Conservation (phyloP, 2,888 invertebrate species). For the Hydroisotoma schaefferi region DNA sequence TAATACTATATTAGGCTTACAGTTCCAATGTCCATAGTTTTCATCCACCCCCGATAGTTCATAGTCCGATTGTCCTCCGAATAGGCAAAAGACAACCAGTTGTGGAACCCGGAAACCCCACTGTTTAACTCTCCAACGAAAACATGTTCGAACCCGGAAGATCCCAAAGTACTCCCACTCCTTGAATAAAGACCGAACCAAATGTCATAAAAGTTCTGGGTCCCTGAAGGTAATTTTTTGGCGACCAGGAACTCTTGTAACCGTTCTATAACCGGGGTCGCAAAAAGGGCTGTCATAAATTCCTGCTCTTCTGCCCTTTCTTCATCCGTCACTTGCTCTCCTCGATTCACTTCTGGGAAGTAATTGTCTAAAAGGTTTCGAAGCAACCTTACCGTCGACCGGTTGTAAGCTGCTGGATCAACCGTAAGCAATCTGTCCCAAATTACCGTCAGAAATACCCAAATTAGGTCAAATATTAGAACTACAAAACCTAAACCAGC, state of each 20-base stretch:
- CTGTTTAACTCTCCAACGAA: conserved; percentile 83
- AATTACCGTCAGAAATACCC: too few relatives aligned
- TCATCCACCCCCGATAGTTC: conserved; percentile 69
- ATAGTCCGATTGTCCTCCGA: conserved; percentile 68
- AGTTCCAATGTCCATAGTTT: conserved; percentile 32
- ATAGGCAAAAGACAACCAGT: conserved; percentile 80
- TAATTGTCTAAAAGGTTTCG: conserved; percentile 79
- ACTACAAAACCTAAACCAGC: too few relatives aligned
- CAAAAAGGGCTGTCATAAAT: conserved; percentile 72
- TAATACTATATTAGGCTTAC: conserved; percentile 34
- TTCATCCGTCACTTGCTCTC: conserved; percentile 68
- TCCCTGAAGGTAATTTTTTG: conserved; percentile 60
- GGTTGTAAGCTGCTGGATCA: conserved; percentile 61
- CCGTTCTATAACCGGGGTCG: conserved; percentile 68
- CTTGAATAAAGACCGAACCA: conserved; percentile 73
- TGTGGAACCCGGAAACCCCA: conserved; percentile 78
- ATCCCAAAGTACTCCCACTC: conserved; percentile 72
- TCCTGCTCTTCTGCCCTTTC: conserved; percentile 74
- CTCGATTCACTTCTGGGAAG: conserved; percentile 66
- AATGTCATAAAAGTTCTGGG: conserved; percentile 52
- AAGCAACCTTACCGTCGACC: conserved; percentile 71
- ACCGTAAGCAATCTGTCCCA: conserved; percentile 70
- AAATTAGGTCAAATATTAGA: too few relatives aligned
- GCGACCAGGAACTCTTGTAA: conserved; percentile 64
- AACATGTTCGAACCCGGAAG: conserved; percentile 89